These are phyloP conservation scores for Bubo scandiacus DNA, from an alignment of 2,113 vertebrate species.

Conservation along the genomic window DNA sequence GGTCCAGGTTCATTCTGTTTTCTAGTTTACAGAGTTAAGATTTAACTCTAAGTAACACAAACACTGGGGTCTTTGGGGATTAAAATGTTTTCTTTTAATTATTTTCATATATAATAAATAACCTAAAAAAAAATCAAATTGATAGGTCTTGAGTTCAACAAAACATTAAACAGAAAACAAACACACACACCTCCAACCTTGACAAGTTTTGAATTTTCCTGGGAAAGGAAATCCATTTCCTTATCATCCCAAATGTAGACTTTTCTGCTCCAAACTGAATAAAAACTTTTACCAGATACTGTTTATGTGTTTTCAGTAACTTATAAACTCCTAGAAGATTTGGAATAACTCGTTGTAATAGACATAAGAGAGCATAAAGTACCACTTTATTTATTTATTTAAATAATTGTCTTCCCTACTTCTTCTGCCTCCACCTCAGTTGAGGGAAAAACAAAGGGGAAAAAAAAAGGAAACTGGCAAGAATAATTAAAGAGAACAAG, in stretches of 20 bases:
- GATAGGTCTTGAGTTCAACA: neutral
- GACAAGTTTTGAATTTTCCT: slow-evolving; percentile 5
- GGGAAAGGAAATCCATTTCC: slow-evolving; percentile 18
- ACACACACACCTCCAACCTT: neutral
- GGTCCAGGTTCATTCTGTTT: neutral
- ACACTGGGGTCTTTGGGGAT: neutral
- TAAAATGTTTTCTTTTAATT: slow-evolving; percentile 40
- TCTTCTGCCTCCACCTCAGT: neutral
- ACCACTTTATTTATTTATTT: neutral
- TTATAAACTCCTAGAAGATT: neutral
- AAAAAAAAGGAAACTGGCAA: neutral
- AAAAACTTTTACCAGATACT: neutral
- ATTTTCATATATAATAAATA: slow-evolving; percentile 39
- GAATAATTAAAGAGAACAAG: neutral
- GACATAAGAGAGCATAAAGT: neutral
- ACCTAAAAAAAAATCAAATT: neutral
- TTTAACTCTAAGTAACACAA: neutral
- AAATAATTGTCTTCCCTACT: neutral
- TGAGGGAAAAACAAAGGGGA: neutral
- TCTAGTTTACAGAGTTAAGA: neutral
- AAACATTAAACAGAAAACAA: slow-evolving; percentile 27
- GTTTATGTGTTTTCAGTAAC: neutral
- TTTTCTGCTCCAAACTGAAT: neutral
- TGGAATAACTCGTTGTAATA: neutral
- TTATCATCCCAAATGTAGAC: neutral